These are phyloP conservation scores for Cerastoderma edule DNA, from an alignment of 2,888 invertebrate species.

Conservation along the genomic window DNA sequence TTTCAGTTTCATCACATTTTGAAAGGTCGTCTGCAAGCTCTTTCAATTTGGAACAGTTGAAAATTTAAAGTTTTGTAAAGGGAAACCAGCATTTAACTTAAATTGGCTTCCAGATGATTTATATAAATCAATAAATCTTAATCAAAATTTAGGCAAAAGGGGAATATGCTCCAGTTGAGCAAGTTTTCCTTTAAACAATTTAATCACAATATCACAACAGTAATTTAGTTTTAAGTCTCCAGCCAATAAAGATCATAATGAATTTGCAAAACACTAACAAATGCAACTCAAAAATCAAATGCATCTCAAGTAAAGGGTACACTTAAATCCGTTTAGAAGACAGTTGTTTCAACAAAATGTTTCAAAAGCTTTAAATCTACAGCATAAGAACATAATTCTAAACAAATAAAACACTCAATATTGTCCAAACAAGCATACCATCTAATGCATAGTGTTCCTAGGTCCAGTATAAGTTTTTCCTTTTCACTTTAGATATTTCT, in stretches of 20 bases:
- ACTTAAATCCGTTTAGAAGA: constrained; percentile 1
- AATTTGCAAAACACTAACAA: too few species aligned
- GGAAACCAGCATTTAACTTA: too few species aligned
- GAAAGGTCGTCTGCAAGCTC: too few species aligned
- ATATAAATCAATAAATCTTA: too few species aligned
- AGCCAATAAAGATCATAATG: too few species aligned
- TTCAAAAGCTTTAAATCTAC: constrained; percentile 15
- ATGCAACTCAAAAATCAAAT: neutral
- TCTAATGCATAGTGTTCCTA: constrained; percentile 12
- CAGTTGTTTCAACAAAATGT: constrained; percentile 13
- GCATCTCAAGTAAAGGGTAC: constrained; percentile 21
- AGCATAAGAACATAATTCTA: constrained; percentile 12
- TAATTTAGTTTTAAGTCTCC: neutral
- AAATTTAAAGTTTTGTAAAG: too few species aligned
- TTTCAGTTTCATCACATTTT: too few species aligned
- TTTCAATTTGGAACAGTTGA: too few species aligned
- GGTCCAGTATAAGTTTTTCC: neutral
- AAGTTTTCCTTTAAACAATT: constrained; percentile 1
- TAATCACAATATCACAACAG: neutral
- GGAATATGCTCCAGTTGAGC: constrained; percentile 1
- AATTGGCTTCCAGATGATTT: too few species aligned
- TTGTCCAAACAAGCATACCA: constrained; percentile 4
- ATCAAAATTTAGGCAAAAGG: constrained; percentile 4
- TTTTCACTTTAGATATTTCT: neutral
- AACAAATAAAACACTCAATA: constrained; percentile 9